Evolutionary conservation across 2,113 vertebrate species (phyloP).

Genomic region (Spermophilus dauricus): DNA sequence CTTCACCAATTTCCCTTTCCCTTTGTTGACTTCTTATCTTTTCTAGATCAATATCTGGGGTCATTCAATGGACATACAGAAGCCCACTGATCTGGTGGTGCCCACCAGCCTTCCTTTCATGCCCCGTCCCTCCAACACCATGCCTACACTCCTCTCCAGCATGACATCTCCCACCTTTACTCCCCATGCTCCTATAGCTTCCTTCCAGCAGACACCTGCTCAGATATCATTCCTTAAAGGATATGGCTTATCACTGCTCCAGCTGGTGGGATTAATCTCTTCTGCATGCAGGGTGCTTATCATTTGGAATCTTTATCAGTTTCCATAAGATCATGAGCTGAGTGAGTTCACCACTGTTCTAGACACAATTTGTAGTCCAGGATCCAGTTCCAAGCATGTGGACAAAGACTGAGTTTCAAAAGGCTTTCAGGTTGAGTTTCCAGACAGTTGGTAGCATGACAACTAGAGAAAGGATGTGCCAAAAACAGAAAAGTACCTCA

Average conservation of each 20-base stretch:
- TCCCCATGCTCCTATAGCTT: accelerated
- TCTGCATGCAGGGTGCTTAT: neutral
- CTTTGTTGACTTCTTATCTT: neutral
- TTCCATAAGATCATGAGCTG: neutral
- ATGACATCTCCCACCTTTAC: too few relatives aligned
- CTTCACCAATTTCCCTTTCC: too few relatives aligned
- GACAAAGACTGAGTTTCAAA: neutral
- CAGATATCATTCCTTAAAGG: neutral
- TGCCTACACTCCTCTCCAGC: accelerated
- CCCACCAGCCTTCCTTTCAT: neutral
- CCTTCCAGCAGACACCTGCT: neutral
- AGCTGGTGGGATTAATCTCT: neutral
- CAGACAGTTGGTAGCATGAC: neutral
- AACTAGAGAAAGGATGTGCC: neutral
- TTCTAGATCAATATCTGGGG: neutral
- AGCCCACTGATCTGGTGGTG: neutral
- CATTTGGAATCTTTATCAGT: neutral
- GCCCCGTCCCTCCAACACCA: too few relatives aligned
- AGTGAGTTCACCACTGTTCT: neutral
- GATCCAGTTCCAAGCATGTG: neutral
- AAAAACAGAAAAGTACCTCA: neutral
- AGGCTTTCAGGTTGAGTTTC: neutral
- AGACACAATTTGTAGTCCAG: neutral
- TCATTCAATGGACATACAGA: neutral
- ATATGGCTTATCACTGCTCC: neutral